Evolutionary conservation across 2,113 vertebrate genomes (phyloP).

Genomic region (Bettongia penicillata): DNA sequence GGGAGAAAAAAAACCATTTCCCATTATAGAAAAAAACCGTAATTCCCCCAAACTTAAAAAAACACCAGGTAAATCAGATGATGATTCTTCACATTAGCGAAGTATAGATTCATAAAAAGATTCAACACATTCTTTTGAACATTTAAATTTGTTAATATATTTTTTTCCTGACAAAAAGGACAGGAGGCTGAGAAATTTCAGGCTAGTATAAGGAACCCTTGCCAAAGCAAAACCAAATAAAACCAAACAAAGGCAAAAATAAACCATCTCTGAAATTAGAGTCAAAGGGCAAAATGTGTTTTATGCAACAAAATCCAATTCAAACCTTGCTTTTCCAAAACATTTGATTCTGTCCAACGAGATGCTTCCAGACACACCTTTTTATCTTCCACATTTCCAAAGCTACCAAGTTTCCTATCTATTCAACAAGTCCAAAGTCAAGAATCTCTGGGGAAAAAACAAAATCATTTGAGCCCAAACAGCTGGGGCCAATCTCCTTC

Average conservation of each 20-base stretch:
- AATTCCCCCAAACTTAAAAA: not conserved
- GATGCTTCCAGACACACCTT: not conserved
- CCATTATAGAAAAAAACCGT: not conserved
- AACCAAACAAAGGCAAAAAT: conserved; percentile 43
- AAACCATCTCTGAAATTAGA: not conserved
- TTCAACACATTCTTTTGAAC: not conserved
- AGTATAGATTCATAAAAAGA: conserved; percentile 29
- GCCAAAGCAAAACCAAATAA: not conserved
- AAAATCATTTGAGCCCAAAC: not conserved
- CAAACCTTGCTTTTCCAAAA: conserved; percentile 18
- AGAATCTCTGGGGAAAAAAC: not conserved
- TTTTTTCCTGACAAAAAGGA: conserved; percentile 2
- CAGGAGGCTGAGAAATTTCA: conserved; percentile 19
- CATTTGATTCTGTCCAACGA: conserved; percentile 40
- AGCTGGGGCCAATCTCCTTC: not conserved
- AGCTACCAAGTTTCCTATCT: conserved; percentile 31
- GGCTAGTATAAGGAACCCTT: not conserved
- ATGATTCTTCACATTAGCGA: conserved; percentile 3
- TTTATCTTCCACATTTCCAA: conserved; percentile 33
- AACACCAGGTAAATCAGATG: conserved; percentile 3
- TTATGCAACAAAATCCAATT: conserved; percentile 13
- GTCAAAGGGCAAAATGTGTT: not conserved
- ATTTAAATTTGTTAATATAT: conserved; percentile 5
- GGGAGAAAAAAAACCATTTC: not conserved
- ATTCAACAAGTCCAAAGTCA: conserved; percentile 9